Evolutionary conservation across 2,113 vertebrate genomes (phyloP).

Genomic region (Vulpes lagopus): DNA sequence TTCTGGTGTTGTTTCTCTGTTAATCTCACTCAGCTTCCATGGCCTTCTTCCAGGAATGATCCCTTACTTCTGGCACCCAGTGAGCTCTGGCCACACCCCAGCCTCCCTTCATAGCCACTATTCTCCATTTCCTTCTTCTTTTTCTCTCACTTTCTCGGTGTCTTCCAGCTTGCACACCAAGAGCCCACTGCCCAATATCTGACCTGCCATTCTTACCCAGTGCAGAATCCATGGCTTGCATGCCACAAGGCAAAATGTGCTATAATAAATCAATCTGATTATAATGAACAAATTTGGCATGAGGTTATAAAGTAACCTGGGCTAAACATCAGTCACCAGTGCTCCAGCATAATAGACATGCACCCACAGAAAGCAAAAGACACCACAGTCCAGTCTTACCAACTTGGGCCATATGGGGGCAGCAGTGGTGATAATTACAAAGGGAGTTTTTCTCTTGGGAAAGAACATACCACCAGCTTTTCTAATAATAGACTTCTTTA

Average conservation of each 20-base stretch:
- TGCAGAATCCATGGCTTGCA: background rate
- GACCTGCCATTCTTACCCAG: background rate
- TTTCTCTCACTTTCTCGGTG: background rate
- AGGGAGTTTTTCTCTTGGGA: background rate
- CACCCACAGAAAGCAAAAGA: background rate
- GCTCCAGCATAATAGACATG: background rate
- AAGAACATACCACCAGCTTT: background rate
- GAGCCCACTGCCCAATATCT: background rate
- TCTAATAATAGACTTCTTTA: background rate
- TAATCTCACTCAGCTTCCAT: background rate
- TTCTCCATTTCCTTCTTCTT: background rate
- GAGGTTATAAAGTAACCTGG: background rate
- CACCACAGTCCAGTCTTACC: background rate
- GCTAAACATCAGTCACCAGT: background rate
- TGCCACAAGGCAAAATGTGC: background rate
- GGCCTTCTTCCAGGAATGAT: background rate
- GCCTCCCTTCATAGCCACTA: background rate
- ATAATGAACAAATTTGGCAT: background rate
- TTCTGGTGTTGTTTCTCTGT: background rate
- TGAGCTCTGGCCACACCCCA: background rate
- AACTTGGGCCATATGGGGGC: background rate
- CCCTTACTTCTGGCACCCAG: background rate
- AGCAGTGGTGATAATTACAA: background rate
- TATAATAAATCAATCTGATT: background rate
- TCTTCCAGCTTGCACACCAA: background rate